Evolutionary conservation across 2,888 invertebrate genomes (phyloP), one percentile per base, ranked within the genome.

Genomic region (Chrysotoxum bicinctum): DNA sequence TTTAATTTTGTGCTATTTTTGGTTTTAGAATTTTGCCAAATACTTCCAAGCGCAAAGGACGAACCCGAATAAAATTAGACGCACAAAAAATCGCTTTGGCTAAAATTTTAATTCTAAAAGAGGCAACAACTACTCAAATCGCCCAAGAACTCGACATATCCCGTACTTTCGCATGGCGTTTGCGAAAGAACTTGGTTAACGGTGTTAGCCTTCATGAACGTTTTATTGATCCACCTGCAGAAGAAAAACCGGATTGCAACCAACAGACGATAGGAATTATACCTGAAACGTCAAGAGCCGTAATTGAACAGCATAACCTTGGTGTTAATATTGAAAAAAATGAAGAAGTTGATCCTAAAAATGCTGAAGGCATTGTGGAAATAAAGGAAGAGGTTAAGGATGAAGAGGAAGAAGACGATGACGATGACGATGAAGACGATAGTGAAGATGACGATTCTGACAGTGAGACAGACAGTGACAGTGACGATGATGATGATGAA

Each of bases 61-160:
- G 91, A 66, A 91, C 91, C 87, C 91, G 92, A 82, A 91, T 91
- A 70, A 91, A 91, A 87, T 87, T 91, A 87, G 91, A 91, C 69
- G 91, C 91, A 54, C 89, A 89, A 77, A 91, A 91, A 85, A 91
- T 91, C 14, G 91, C 91, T 1, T 82, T 91, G 87, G 91, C 91
- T 76, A 91, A 91, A 86, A 90, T 91, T 74, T 87, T 91, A 64
- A 91, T 91, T 37, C 74, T 90, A 68, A 89, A 91, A 5, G 91
- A 91, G 87, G 91, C 91, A 19, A 91, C 91, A 37, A 91, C 91
- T 3, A 91, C 92, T 40, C 91, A 91, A 40, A 91, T 91, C 58
- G 91, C 91, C 69, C 91, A 91, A 62, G 91, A 91, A 85, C 80
- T 91, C 52, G 90, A 90, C 73, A 91, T 91, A 76, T 91, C 91